Base-by-base conservation (phyloP, 2,797 vertebrate species). In the Myotis vivesi region DNA sequence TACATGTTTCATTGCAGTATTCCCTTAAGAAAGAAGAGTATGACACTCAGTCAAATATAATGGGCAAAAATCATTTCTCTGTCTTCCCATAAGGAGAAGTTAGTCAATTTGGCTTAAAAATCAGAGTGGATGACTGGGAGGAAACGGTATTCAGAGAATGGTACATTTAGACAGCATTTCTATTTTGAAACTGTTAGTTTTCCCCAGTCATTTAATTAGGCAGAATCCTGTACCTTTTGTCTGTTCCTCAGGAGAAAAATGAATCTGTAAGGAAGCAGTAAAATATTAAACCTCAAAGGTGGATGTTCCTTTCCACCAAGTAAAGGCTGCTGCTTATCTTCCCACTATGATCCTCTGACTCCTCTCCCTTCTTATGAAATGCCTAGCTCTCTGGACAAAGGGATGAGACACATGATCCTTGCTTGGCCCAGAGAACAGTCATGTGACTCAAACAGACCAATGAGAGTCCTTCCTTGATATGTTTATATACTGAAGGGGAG, bases 11-110 rank as follows among this genome's bases (percentile, higher is more conserved):
- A 71, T 33, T 82, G 72, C 46, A 79, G 6, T 66, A 38, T 73
- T 92, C 44, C 75, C 44, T 89, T 95, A 89, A 95, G 77, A 94
- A 92, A 86, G 57, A 95, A 91, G 20, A 87, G 16, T 76, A 55
- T 82, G 85, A 87, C 80, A 92, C 20, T 36, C 46, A 33, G 75
- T 91, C 86, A 91, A 79, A 82, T 71, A 64, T 59, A 94, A 94
- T 64, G 22, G 83, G 11, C 2, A 71, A 82, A 87, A 85, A 92
- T 69, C 23, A 93, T 64, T 81, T 87, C 77, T 93, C 83, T 57
- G 41, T 95, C 84, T 92, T 93, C 69, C 10, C 25, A 57, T 66
- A 92, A 87, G 41, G 71, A 96, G 49, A 88, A 75, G 44, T 80
- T 87, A 94, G 36, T 80, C 23, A 69, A 25, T 82, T 90, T 79